A percentile compares a stretch with the other conserved stretches of the same genome.
Conservation (phyloP, 2,797 vertebrate species). For the Poeciliopsis presidionis region DNA sequence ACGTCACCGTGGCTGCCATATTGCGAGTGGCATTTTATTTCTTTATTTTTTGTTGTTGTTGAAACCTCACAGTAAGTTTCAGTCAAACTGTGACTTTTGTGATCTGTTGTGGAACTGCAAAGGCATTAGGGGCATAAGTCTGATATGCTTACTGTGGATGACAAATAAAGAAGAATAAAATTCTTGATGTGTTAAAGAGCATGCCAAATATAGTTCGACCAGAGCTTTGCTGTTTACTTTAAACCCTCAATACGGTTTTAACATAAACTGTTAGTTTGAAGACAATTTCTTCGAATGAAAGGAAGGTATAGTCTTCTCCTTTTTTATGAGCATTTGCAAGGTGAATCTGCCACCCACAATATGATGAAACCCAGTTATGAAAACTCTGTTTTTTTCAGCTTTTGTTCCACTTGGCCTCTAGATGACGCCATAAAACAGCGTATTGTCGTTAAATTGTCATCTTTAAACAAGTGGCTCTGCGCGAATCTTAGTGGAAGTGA, state of each 20-base stretch:
- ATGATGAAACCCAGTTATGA: background rate
- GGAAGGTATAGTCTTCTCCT: background rate
- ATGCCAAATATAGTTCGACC: background rate
- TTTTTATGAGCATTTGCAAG: background rate
- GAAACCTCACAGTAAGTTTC: background rate
- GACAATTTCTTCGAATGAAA: background rate
- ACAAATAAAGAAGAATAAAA: background rate
- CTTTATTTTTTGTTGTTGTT: background rate
- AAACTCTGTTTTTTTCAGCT: conserved; percentile 35
- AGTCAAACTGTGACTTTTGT: background rate
- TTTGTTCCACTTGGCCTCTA: conserved; percentile 2
- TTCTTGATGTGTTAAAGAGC: background rate
- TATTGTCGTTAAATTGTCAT: background rate
- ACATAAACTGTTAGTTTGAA: background rate
- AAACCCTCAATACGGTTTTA: too few relatives aligned
- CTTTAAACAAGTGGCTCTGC: background rate
- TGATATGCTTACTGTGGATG: background rate
- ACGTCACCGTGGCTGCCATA: background rate
- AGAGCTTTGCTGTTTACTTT: background rate
- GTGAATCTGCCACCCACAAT: background rate
- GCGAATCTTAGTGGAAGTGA: background rate
- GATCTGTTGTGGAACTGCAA: background rate
- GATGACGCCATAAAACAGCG: conserved; percentile 54
- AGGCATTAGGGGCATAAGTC: background rate
- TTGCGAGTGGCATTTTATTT: background rate